Base-by-base conservation (phyloP, 2,888 invertebrate species). In the Thereva nobilitata region DNA sequence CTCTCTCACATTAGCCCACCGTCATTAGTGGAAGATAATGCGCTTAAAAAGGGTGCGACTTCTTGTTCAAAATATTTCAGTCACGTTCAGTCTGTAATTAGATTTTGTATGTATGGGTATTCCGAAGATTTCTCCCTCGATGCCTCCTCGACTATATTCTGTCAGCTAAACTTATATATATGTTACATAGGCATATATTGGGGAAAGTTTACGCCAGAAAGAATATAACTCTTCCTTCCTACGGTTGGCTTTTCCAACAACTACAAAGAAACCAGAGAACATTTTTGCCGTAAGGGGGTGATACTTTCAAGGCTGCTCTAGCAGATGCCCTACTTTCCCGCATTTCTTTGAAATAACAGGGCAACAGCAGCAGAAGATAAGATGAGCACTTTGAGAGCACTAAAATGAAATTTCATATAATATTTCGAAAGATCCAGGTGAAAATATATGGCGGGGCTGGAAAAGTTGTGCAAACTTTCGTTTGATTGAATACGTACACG, bases 21-120 rank as follows among this genome's bases (percentile, higher is more conserved):
- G 64, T 67, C 67, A 67, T 67, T 67, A 67, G 67, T 64, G 67
- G 42, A 44, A 63, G 67, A 64, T 67, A 67, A 67, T 67, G 64
- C 56, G 50, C 50, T 59, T 67, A 64, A 64, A 64, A 67, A 64
- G 67, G 67, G 67, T 67, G 67, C 54, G 54, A 67, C 64, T 67
- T 56, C 55, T 55, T 47, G 38, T 37, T 47, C 59, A 59, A 59
- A 23, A 59, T 59, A 59, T 64, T 64, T 53, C 63, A 64, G 63
- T 64, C 63, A 64, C 63, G 63, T 64, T 64, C 53, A 50, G 41
- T 44, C 63, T 64, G 50, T 64, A 64, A 64, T 64, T 64, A 64
- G 53, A 63, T 52, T 42, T 64, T 37, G 10, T 64, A 53, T 52
- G 41, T 61, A 23, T 23, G 23, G 23, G 23, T 23, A 23, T 23